phyloP scores from a whole-genome alignment of 2,888 invertebrate genomes.

The Caenorhabditis doughertyi region DNA sequence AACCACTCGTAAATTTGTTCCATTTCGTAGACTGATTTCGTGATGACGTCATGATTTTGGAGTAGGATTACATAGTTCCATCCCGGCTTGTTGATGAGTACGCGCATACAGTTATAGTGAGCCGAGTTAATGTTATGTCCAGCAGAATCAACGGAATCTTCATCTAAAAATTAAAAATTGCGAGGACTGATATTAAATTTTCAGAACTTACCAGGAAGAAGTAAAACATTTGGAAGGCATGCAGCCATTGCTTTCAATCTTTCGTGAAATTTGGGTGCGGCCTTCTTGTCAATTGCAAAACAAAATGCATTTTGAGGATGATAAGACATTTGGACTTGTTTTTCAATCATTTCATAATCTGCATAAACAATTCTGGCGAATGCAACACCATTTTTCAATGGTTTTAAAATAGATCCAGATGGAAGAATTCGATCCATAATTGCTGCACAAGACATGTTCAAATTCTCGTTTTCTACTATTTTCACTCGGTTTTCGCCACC shows the following conservation, averaged over 20 bases:
- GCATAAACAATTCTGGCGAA: constrained; percentile 68
- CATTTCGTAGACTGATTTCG: constrained; percentile 65
- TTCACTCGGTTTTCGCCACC: constrained; percentile 43
- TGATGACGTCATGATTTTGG: constrained; percentile 69
- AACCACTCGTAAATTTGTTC: constrained; percentile 58
- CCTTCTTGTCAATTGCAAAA: constrained; percentile 67
- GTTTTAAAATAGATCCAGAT: constrained; percentile 2
- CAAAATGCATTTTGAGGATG: constrained; percentile 71
- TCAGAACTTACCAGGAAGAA: constrained; percentile 52
- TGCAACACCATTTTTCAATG: constrained; percentile 58
- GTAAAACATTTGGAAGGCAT: constrained; percentile 66
- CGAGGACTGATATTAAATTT: too few relatives aligned
- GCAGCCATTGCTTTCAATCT: constrained; percentile 55
- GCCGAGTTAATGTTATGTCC: constrained; percentile 68
- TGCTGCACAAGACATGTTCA: constrained; percentile 53
- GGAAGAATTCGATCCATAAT: constrained; percentile 48
- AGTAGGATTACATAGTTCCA: constrained; percentile 69
- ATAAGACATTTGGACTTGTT: constrained; percentile 63
- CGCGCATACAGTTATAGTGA: constrained; percentile 68
- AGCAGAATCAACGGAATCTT: constrained; percentile 58
- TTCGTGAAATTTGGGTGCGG: constrained; percentile 52
- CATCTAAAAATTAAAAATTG: constrained; percentile 60
- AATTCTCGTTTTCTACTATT: constrained; percentile 13
- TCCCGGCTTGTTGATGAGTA: constrained; percentile 63
- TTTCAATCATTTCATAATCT: constrained; percentile 69